These are phyloP conservation scores for Gastrophryne carolinensis DNA, from an alignment of 2,797 vertebrate genomes.

Conservation along the genomic window DNA sequence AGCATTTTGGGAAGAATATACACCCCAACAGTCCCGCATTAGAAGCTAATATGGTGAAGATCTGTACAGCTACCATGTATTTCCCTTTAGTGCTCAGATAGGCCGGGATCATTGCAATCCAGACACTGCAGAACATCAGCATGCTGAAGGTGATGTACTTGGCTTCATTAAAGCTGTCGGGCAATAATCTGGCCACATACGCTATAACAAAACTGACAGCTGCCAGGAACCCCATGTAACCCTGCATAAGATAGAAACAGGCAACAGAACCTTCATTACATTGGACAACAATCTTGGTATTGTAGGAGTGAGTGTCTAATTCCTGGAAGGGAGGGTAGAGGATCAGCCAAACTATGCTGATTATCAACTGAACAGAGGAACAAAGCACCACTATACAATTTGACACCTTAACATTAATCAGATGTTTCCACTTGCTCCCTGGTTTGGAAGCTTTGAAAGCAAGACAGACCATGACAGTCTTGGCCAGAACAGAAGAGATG, in stretches of 20 bases:
- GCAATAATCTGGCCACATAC: conserved; percentile 27
- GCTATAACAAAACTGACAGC: not conserved
- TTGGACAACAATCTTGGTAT: not conserved
- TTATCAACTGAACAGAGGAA: too few species aligned
- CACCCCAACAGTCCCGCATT: not conserved
- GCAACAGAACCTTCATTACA: not conserved
- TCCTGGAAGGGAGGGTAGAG: not conserved
- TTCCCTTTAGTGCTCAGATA: conserved; percentile 25
- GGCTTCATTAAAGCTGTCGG: conserved; percentile 12
- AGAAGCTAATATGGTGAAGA: conserved; percentile 36
- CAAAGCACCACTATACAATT: too few species aligned
- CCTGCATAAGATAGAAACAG: not conserved
- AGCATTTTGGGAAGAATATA: too few species aligned
- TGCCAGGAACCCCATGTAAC: conserved; percentile 2
- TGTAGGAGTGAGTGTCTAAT: not conserved
- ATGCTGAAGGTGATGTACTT: conserved; percentile 38
- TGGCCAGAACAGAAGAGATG: too few species aligned
- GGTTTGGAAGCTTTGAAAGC: too few species aligned
- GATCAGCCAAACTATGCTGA: too few species aligned
- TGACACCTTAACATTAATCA: too few species aligned
- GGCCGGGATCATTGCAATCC: conserved; percentile 13
- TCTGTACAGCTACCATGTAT: conserved; percentile 7
- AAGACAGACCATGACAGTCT: too few species aligned
- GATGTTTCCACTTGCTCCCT: too few species aligned
- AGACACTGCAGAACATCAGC: conserved; percentile 44